These are phyloP conservation scores for Thalassoma bifasciatum DNA, from an alignment of 2,113 vertebrate species.

Conservation along the genomic window DNA sequence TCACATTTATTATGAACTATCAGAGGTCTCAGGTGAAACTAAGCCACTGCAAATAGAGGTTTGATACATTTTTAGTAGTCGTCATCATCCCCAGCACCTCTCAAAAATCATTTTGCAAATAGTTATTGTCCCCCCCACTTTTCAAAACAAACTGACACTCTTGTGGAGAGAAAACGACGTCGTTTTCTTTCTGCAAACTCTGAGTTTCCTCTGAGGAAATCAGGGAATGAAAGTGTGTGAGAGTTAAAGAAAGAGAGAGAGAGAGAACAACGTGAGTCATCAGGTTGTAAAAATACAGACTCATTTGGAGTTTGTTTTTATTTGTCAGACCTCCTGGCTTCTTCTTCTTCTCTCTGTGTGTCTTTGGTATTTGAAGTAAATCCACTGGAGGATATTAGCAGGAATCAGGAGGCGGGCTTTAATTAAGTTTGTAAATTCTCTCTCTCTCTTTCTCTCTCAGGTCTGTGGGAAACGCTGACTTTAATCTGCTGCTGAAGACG, in stretches of 20 bases:
- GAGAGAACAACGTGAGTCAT: conserved; percentile 45
- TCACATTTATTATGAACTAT: no score
- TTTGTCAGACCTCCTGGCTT: conserved; percentile 33
- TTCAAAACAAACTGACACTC: no score
- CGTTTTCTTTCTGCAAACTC: no score
- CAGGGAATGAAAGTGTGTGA: conserved; percentile 70
- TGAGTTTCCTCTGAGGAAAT: conserved; percentile 76
- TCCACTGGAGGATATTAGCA: conserved; percentile 43
- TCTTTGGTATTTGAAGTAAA: conserved; percentile 50
- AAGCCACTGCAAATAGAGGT: no score
- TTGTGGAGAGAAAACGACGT: no score
- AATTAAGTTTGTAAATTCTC: conserved; percentile 67
- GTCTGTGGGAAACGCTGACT: conserved; percentile 89
- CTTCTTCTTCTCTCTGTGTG: no score
- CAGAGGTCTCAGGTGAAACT: no score
- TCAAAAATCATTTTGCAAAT: no score
- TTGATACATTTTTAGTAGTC: no score
- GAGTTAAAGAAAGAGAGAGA: conserved; percentile 14
- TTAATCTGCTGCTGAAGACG: conserved; percentile 93
- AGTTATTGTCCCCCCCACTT: no score
- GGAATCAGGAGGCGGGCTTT: conserved; percentile 50
- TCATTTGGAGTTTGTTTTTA: conserved; percentile 27
- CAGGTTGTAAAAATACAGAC: conserved; percentile 37
- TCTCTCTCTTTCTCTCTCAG: conserved; percentile 83
- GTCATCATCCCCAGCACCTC: no score